Evolutionary conservation across 2,113 vertebrate species (phyloP).

Genomic region (Mastomys coucha): DNA sequence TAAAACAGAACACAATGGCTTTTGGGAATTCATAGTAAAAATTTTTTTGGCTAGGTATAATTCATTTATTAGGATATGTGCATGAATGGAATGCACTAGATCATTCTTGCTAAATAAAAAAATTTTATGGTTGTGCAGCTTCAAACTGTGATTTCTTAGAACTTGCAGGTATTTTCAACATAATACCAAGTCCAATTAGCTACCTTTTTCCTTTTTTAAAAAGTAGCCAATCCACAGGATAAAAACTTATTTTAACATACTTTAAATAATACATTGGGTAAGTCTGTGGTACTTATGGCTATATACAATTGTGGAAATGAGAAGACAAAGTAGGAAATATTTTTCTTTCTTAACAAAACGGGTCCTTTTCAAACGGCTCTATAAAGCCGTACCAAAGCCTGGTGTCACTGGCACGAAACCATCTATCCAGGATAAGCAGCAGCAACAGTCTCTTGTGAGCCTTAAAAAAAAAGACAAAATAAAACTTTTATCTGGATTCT

Average conservation of each 20-base stretch:
- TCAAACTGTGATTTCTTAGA: neutral
- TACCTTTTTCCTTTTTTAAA: neutral
- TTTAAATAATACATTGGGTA: neutral
- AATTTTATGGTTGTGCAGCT: neutral
- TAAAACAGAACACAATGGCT: slow-evolving; percentile 8
- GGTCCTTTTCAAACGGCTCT: slow-evolving; percentile 66
- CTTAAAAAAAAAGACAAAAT: neutral
- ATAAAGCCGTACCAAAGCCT: slow-evolving; percentile 55
- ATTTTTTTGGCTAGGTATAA: neutral
- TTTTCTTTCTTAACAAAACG: slow-evolving; percentile 60
- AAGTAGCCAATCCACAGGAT: neutral
- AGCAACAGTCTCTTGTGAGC: neutral
- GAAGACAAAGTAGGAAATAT: slow-evolving; percentile 13
- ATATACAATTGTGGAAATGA: neutral
- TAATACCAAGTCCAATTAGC: neutral
- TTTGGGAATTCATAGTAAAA: neutral
- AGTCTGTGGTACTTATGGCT: slow-evolving; percentile 1
- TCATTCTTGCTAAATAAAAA: slow-evolving; percentile 29
- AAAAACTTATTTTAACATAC: slow-evolving; percentile 48
- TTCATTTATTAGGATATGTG: slow-evolving; percentile 11
- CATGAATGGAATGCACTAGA: neutral
- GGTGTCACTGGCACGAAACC: neutral
- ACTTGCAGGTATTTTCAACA: slow-evolving; percentile 34
- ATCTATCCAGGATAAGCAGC: slow-evolving; percentile 21
- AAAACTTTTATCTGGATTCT: slow-evolving; percentile 15